Conservation (phyloP, 2,888 invertebrate species). For the Teinopalpus imperialis region DNA sequence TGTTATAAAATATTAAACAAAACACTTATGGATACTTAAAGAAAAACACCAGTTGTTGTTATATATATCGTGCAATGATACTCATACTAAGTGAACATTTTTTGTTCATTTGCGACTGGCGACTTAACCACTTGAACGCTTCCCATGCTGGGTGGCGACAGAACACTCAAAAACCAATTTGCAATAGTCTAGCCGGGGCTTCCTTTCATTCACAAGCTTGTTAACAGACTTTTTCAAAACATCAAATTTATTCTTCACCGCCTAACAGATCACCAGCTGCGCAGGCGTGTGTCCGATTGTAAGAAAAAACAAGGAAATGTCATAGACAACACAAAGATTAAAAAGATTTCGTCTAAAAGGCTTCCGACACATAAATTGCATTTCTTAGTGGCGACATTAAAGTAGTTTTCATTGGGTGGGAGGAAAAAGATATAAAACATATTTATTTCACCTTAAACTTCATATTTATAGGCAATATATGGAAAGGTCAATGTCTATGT, state of each 20-base stretch:
- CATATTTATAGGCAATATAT: too few species aligned
- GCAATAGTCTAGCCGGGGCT: conserved; percentile 73
- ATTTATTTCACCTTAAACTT: too few species aligned
- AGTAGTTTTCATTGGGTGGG: conserved; percentile 15
- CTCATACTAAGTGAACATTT: conserved; percentile 37
- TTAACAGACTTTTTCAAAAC: conserved; percentile 44
- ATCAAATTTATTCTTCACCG: conserved; percentile 39
- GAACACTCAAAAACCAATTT: conserved; percentile 73
- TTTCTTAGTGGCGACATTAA: conserved; percentile 32
- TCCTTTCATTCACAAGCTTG: conserved; percentile 49
- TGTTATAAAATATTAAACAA: too few species aligned
- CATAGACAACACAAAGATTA: conserved; percentile 38
- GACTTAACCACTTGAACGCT: conserved; percentile 58
- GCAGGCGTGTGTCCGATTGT: conserved; percentile 59
- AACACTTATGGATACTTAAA: too few species aligned
- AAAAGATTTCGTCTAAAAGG: conserved; percentile 44
- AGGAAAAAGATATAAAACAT: too few species aligned
- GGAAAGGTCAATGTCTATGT: too few species aligned
- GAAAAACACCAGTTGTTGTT: too few species aligned
- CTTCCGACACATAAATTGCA: conserved; percentile 34
- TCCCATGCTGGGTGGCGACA: conserved; percentile 80
- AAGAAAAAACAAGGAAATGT: conserved; percentile 49
- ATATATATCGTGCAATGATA: conserved; percentile 47
- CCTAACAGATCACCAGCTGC: conserved; percentile 54
- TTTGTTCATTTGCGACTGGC: conserved; percentile 49